Evolutionary conservation across 2,797 vertebrate species (phyloP), one percentile per base, ranked within the genome.

Genomic region (Pseudochromis fuscus): DNA sequence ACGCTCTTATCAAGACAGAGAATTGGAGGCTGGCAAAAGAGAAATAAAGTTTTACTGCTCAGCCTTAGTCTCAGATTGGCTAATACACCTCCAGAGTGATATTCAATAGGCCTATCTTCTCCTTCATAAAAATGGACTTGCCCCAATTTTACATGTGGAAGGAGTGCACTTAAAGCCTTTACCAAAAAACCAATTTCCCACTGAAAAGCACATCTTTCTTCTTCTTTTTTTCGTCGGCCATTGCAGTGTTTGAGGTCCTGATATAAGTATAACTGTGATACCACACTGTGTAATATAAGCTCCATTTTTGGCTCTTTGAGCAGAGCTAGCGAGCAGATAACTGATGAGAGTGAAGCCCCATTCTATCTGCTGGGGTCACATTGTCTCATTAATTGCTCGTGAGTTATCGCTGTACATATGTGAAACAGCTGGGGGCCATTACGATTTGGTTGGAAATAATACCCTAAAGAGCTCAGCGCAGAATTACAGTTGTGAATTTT

Each of bases 351-450:
- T 2, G 59, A 79, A 83, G 51, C 77, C 45, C 42, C 21, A 8
- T 70, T 85, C 80, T 87, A 67, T 79, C 82, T 86, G 55, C 65
- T 19, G 68, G 62, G 86, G 87, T 91, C 87, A 89, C 87, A 91
- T 88, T 90, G 85, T 89, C 89, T 86, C 87, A 89, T 93, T 92
- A 91, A 93, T 93, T 93, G 81, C 88, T 70, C 72, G 80, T 89
- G 84, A 93, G 86, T 93, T 92, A 93, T 93, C 79, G 49, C 61
- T 27, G 75, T 89, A 91, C 89, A 87, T 85, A 88, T 88, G 83
- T 86, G 83, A 87, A 91, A 85, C 90, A 91, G 91, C 91, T 91
- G 89, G 85, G 59, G 81, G 82, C 74, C 67, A 77, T 84, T 85
- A 84, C 18, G 28, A 79, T 77, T 79, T 58, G 63, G 78, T 74